phyloP scores from a whole-genome alignment of 2,888 invertebrate species.

The Eilema depressum region DNA sequence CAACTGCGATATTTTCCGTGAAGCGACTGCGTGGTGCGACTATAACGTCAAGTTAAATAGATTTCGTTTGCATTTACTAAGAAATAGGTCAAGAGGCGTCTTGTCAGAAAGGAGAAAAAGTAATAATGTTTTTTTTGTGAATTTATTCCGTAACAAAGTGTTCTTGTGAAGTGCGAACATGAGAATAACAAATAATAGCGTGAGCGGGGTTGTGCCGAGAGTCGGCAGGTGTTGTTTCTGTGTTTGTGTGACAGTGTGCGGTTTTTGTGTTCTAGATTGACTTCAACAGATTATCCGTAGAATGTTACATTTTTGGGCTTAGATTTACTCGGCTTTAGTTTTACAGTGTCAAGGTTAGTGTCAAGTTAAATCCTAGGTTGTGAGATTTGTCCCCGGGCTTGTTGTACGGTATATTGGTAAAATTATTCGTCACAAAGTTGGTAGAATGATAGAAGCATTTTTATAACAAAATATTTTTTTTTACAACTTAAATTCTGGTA shows the following conservation, averaged over 20 bases:
- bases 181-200: neutral
- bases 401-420: neutral
- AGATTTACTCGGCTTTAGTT: too few species aligned
- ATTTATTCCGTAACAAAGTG: conserved; percentile 33
- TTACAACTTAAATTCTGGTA: neutral
- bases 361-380: too few species aligned
- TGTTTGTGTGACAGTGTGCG: neutral
- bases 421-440: neutral
- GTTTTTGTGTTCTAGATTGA: neutral
- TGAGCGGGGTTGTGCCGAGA: conserved; percentile 20
- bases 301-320: too few species aligned
- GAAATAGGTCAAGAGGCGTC: conserved; percentile 43
- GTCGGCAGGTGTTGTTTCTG: conserved; percentile 10
- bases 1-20: too few species aligned
- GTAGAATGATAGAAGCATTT: neutral
- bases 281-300: neutral
- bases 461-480: neutral
- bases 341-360: too few species aligned
- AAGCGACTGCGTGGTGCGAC: conserved; percentile 36
- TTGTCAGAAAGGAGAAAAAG: conserved; percentile 28
- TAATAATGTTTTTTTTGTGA: conserved; percentile 24
- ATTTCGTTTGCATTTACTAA: conserved; percentile 41
- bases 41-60: conserved; percentile 45
- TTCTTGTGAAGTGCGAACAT: conserved; percentile 20
- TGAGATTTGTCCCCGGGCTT: neutral